These are phyloP conservation scores for Myotis daubentonii DNA, from an alignment of 2,797 vertebrate genomes.

Conservation along the genomic window DNA sequence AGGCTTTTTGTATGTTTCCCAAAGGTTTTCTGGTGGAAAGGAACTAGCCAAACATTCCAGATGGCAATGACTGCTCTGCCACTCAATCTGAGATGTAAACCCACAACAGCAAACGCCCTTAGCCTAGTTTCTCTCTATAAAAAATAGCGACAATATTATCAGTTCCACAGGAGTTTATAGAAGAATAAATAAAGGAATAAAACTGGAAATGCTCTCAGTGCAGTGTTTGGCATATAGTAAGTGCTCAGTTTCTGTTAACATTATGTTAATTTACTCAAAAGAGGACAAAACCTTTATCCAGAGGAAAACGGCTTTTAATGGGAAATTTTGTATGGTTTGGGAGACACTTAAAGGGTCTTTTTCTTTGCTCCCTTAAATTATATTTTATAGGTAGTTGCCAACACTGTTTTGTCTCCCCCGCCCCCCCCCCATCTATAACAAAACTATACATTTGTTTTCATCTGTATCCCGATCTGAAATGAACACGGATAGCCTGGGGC, in stretches of 20 bases:
- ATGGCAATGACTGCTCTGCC: not conserved
- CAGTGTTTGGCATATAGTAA: not conserved
- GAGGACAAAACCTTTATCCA: not conserved
- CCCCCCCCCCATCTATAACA: not conserved
- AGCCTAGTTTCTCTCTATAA: not conserved
- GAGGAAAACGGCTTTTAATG: not conserved
- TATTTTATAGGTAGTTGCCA: not conserved
- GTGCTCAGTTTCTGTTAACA: not conserved
- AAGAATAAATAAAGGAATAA: not conserved
- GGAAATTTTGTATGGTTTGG: not conserved
- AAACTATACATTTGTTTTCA: not conserved
- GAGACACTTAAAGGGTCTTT: not conserved
- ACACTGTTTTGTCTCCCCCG: not conserved
- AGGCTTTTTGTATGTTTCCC: not conserved
- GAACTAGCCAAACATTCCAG: not conserved
- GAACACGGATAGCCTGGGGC: not conserved
- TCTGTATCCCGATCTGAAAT: not conserved
- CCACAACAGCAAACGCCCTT: not conserved
- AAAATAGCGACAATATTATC: not conserved
- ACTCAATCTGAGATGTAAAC: not conserved
- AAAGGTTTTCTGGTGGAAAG: not conserved
- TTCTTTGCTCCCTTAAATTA: too few species aligned
- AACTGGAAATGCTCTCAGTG: not conserved
- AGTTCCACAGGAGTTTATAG: not conserved
- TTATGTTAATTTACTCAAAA: constrained; percentile 21